These are phyloP conservation scores for Thunnus thynnus DNA, from an alignment of 2,113 vertebrate species.

Conservation along the genomic window DNA sequence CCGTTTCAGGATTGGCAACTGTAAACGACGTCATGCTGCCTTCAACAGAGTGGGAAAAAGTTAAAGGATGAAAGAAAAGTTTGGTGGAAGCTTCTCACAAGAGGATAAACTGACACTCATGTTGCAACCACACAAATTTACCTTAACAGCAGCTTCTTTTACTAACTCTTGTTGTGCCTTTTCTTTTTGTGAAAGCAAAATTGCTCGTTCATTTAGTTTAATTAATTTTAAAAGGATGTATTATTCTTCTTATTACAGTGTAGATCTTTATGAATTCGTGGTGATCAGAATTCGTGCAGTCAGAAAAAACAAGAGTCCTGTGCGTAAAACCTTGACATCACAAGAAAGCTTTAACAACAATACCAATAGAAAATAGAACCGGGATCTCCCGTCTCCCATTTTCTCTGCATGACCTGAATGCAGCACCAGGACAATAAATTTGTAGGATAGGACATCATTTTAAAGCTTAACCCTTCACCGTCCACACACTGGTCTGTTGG, in stretches of 20 bases:
- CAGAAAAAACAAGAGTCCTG: not conserved
- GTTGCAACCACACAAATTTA: not conserved
- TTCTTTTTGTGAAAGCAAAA: too few relatives aligned
- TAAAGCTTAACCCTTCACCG: slow-evolving; percentile 80
- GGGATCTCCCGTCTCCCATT: not conserved
- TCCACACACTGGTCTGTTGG: not conserved
- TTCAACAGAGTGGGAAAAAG: slow-evolving; percentile 52
- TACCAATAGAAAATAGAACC: not conserved
- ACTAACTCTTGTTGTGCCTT: not conserved
- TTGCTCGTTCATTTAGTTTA: not conserved
- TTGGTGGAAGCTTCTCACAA: slow-evolving; percentile 7
- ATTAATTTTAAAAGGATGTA: not conserved
- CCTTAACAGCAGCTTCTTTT: not conserved
- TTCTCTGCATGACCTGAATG: slow-evolving; percentile 30
- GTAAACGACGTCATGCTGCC: slow-evolving; percentile 69
- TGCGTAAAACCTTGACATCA: slow-evolving; percentile 12
- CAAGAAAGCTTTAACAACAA: not conserved
- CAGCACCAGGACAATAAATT: slow-evolving; percentile 59
- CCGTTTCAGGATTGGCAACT: slow-evolving; percentile 83
- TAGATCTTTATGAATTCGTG: not conserved
- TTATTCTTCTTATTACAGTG: not conserved
- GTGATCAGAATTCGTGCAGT: not conserved
- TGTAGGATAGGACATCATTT: slow-evolving; percentile 25
- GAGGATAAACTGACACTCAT: slow-evolving; percentile 17
- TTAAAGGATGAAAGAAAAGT: slow-evolving; percentile 3